These are phyloP conservation scores for Sycon ciliatum DNA, from an alignment of 37 sponge, comb jelly and placozoan species.

Conservation along the genomic window DNA sequence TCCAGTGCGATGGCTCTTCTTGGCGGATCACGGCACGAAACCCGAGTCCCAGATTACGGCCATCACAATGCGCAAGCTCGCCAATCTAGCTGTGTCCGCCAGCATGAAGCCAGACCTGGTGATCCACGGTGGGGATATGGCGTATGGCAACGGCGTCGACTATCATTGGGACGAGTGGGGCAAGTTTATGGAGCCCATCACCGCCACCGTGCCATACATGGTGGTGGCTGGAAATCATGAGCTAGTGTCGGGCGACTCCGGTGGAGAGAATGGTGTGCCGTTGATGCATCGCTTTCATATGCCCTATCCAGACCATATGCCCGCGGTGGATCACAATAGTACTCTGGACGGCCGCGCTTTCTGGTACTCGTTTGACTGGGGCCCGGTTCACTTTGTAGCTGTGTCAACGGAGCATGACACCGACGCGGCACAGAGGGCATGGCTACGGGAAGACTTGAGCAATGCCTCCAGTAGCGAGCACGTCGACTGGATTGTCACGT, in stretches of 20 bases:
- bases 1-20: not conserved
- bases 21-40: constrained; percentile 13
- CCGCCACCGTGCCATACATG: constrained; percentile 27
- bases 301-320: no score
- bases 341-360: constrained; percentile 1
- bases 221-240: constrained; percentile 35
- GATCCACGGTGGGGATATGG: constrained; percentile 29
- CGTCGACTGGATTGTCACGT: constrained; percentile 33
- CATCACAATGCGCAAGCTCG: no score
- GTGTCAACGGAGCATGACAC: constrained; percentile 23
- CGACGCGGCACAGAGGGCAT: not conserved
- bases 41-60: no score
- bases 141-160: constrained; percentile 28
- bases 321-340: no score
- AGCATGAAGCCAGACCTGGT: no score
- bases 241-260: constrained; percentile 1
- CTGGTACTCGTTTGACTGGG: constrained; percentile 22
- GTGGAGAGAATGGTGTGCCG: constrained; percentile 16
- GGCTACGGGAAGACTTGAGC: not conserved
- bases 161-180: constrained; percentile 37
- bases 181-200: constrained; percentile 26
- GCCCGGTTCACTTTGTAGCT: constrained; percentile 30
- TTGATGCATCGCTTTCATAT: constrained; percentile 29
- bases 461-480: not conserved
- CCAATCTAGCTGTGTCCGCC: no score